Base-by-base conservation (phyloP, 2,888 invertebrate species). In the Mythimna pallens region DNA sequence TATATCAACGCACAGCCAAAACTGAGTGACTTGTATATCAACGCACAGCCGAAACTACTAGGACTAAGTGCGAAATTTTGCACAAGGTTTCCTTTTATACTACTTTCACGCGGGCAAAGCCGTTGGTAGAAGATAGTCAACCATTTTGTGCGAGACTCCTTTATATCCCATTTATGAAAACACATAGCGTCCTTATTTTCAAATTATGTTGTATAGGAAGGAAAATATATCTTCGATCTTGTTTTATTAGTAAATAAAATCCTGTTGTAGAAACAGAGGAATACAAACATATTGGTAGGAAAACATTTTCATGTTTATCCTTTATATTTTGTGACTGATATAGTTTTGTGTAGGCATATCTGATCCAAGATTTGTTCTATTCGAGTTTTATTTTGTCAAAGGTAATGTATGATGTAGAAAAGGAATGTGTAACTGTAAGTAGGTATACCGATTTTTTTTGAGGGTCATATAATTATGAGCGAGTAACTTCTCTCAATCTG, bases 241-340 rank as follows among this genome's bases (percentile, higher is more conserved):
- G 65, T 80, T 82, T 83, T 83, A 83, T 75, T 82, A 64, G 71
- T 80, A 66, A 50, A 76, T 69, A 78, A 76, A 78, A 74, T 67
- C 61, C n/a, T 62, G 43, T 54, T 55, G 54, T 30, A 30, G 30
- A n/a, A 59, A 34, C 14, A 17, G 40, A 52, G 20, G 36, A 40
- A 58, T 55, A 61, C 43, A 61, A 64, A 58, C 17, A 30, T 36
- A 66, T 43, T 43, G 2, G 14, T 20, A 10, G 7, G 22, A 17
- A 22, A 14, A 43, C 1, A 54, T 67, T 43, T 54, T 76, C 40
- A 40, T 61, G 59, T 65, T 57, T 12, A 43, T 54, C 43, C 25
- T 25, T 14, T 57, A 62, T 58, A 58, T 76, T 43, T 70, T 62
- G 68, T 50, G 34, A 69, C 40, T n/a, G 36, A 34, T 25, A 58